These are phyloP conservation scores for Drosophila yakuba DNA, from an alignment of 1,140 invertebrate genomes.

Conservation along the genomic window DNA sequence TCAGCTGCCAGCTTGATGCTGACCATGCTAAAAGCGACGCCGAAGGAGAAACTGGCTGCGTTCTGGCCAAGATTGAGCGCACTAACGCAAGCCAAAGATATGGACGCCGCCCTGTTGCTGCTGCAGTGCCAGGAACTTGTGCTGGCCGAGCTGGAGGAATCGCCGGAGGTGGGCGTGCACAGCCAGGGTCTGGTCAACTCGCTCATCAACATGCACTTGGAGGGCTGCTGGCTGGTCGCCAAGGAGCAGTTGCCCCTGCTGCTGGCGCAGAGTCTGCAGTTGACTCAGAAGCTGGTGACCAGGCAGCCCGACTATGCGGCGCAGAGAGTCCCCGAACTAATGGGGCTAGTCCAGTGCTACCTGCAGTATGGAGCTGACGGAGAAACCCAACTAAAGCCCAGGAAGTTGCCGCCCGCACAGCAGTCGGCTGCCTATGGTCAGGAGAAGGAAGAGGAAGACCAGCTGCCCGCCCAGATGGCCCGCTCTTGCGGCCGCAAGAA, in stretches of 20 bases:
- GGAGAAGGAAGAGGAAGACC: conserved; percentile 77
- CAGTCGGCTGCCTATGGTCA: conserved; percentile 84
- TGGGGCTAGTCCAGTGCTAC: conserved; percentile 86
- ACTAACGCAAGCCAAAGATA: conserved; percentile 1
- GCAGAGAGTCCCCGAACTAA: conserved; percentile 84
- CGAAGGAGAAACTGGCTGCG: neutral
- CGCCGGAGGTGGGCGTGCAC: neutral
- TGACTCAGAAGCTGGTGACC: conserved; percentile 51
- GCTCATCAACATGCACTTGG: conserved; percentile 47
- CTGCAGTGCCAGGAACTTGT: conserved; percentile 54
- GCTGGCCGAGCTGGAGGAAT: conserved; percentile 11
- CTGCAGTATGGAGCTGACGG: conserved; percentile 85
- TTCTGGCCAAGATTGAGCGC: conserved; percentile 25
- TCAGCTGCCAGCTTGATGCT: conserved; percentile 30
- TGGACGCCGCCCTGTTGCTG: conserved; percentile 43
- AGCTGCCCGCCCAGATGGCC: conserved; percentile 42
- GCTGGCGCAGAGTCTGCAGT: conserved; percentile 47
- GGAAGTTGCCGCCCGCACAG: conserved; percentile 86
- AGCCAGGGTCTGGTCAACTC: conserved; percentile 20
- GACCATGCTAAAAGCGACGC: conserved; percentile 37
- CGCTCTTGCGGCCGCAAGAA: conserved; percentile 77
- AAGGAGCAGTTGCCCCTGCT: conserved; percentile 30
- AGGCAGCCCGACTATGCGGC: conserved; percentile 25
- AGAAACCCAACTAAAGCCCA: conserved; percentile 73
- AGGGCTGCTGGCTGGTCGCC: conserved; percentile 36